Percentiles rank a stretch among this genome's conserved stretches.
Conservation (phyloP, 2,113 vertebrate genomes). For the Chlorocebus sabaeus region DNA sequence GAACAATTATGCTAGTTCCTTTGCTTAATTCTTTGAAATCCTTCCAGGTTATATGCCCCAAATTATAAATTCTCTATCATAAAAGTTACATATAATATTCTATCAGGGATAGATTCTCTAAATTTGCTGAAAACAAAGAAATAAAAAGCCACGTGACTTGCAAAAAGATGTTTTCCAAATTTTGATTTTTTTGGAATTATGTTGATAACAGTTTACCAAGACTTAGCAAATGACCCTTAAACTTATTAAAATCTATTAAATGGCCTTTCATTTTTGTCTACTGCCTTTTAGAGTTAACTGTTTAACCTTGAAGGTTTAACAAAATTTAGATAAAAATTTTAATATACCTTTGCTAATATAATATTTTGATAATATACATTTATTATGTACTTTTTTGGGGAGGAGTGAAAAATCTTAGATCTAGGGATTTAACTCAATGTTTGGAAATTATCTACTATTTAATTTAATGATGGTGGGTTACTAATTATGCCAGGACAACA, state of each 20-base stretch:
- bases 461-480: neutral
- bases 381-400: neutral
- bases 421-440: neutral
- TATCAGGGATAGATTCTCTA: neutral
- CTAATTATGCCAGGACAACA: neutral
- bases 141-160: neutral
- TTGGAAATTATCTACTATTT: neutral
- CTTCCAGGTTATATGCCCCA: neutral
- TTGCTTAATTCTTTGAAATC: neutral
- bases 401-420: neutral
- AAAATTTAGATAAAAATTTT: neutral
- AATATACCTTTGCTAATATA: neutral
- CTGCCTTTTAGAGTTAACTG: neutral
- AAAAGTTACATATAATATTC: neutral
- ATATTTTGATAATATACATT: slow-evolving; percentile 5
- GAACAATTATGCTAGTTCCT: neutral
- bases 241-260: neutral
- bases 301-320: neutral
- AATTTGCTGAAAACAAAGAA: neutral
- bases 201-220: neutral
- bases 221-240: neutral
- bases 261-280: neutral
- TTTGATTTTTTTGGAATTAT: slow-evolving; percentile 36
- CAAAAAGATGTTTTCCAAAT: neutral
- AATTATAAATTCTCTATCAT: neutral